phyloP scores from a whole-genome alignment of 2,113 vertebrate species.

The Peromyscus leucopus region DNA sequence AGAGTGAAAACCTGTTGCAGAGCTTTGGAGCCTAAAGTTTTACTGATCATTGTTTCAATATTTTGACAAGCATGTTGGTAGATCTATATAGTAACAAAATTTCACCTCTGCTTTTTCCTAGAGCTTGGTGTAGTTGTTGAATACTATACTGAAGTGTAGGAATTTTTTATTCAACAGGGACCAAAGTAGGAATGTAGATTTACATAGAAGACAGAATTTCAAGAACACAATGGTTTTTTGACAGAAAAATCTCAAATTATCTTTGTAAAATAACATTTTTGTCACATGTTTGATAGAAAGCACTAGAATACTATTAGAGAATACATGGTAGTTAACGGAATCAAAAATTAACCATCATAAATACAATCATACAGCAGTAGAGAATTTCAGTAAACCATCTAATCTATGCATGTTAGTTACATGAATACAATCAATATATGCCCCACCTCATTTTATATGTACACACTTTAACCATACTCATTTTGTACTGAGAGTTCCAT shows the following conservation, averaged over 20 bases:
- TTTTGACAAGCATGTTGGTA: not conserved
- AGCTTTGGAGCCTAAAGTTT: not conserved
- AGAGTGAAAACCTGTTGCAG: not conserved
- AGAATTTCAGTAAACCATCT: not conserved
- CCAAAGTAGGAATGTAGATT: not conserved
- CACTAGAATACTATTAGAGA: not conserved
- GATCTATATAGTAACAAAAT: not conserved
- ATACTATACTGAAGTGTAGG: too few relatives aligned
- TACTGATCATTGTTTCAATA: not conserved
- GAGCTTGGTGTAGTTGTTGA: too few relatives aligned
- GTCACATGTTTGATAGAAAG: not conserved
- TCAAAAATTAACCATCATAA: not conserved
- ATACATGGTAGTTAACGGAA: not conserved
- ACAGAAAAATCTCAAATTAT: not conserved
- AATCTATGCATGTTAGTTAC: not conserved
- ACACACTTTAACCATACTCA: not conserved
- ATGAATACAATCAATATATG: not conserved
- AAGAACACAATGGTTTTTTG: not conserved
- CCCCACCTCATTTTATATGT: not conserved
- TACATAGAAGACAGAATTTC: not conserved
- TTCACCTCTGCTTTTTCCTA: not conserved
- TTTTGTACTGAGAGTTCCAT: not conserved
- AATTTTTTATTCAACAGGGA: too few relatives aligned
- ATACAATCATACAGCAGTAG: not conserved
- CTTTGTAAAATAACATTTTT: not conserved